Conservation (phyloP, 1,140 invertebrate genomes). For the Hirudo medicinalis region DNA sequence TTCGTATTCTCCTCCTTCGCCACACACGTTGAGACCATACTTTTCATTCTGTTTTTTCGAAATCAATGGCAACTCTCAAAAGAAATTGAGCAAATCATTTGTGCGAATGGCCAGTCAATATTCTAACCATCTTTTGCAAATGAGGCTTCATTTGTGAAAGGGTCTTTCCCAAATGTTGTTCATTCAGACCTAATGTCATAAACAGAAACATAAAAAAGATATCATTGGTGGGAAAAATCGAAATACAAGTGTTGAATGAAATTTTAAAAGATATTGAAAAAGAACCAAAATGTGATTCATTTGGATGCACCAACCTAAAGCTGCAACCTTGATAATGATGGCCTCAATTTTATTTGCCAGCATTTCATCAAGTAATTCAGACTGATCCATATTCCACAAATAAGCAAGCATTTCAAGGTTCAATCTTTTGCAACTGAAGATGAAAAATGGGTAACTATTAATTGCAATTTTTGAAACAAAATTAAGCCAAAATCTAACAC, state of each 20-base stretch:
- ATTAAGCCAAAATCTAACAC: slow-evolving; percentile 54
- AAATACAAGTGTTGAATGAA: slow-evolving; percentile 4
- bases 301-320: slow-evolving; percentile 50
- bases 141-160: slow-evolving; percentile 71
- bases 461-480: neutral
- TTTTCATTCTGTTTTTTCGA: slow-evolving; percentile 57
- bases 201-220: no score
- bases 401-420: slow-evolving; percentile 75
- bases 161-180: slow-evolving; percentile 71
- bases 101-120: neutral
- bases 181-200: slow-evolving; percentile 49
- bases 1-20: slow-evolving; percentile 97
- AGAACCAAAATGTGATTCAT: neutral
- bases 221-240: slow-evolving; percentile 12
- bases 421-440: slow-evolving; percentile 68
- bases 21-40: slow-evolving; percentile 91
- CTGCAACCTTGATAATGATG: slow-evolving; percentile 89
- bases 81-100: neutral
- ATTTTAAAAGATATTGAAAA: slow-evolving; percentile 23
- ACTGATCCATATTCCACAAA: slow-evolving; percentile 70
- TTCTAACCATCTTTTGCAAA: slow-evolving; percentile 60
- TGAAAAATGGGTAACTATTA: slow-evolving; percentile 19
- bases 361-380: slow-evolving; percentile 90
- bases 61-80: neutral
- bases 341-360: slow-evolving; percentile 79